These are phyloP conservation scores for Grammomys dolichurus DNA, from an alignment of 2,113 vertebrate genomes.

Conservation along the genomic window DNA sequence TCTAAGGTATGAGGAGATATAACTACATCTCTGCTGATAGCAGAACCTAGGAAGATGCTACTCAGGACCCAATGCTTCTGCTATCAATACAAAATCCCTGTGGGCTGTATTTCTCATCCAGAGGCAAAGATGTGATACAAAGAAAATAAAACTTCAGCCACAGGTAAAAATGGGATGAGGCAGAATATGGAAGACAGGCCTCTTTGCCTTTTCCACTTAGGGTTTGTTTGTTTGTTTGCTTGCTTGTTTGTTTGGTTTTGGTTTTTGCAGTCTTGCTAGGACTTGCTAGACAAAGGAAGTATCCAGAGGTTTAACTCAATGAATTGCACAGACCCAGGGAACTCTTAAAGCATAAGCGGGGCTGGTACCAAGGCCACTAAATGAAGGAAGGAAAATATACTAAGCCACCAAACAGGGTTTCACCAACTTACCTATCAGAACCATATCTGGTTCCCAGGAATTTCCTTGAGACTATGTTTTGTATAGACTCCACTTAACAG, in stretches of 20 bases:
- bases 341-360: neutral
- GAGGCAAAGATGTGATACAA: neutral
- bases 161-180: conserved; percentile 45
- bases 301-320: neutral
- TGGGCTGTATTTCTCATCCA: neutral
- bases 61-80: neutral
- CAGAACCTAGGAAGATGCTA: neutral
- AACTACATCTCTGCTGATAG: neutral
- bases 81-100: neutral
- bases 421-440: conserved; percentile 31
- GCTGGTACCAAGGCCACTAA: neutral
- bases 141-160: conserved; percentile 10
- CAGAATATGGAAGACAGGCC: neutral
- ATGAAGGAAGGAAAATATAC: neutral
- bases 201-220: neutral
- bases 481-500: conserved; percentile 28
- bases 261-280: neutral
- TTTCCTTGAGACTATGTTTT: conserved; percentile 38
- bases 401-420: neutral
- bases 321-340: neutral
- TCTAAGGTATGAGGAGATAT: neutral
- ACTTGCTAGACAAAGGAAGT: neutral
- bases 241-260: accelerated
- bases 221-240: neutral
- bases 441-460: neutral